Evolutionary conservation across 2,888 invertebrate species (phyloP).

Genomic region (Macrostomum cliftonense): DNA sequence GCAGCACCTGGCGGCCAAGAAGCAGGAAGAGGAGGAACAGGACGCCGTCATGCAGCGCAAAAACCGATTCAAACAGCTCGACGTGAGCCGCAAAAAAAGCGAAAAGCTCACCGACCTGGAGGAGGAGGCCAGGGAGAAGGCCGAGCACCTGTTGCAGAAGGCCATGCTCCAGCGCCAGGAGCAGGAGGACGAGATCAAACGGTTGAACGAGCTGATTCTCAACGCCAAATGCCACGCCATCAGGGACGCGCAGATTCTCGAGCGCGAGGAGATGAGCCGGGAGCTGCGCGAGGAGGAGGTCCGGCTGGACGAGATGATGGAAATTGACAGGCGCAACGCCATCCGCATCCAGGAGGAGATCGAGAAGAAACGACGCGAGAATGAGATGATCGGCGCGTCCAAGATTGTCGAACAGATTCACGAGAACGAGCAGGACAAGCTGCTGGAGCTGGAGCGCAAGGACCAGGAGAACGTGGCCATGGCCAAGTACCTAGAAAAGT

Average conservation of each 20-base stretch:
- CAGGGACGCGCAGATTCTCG: constrained; percentile 35
- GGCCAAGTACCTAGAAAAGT: constrained; percentile 33
- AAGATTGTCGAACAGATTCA: constrained; percentile 35
- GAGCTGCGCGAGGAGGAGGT: constrained; percentile 33
- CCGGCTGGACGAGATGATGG: constrained; percentile 36
- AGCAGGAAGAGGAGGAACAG: constrained; percentile 21
- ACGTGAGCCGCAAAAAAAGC: constrained; percentile 28
- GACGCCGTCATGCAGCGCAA: constrained; percentile 26
- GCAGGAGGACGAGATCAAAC: constrained; percentile 38
- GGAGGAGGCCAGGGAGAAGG: constrained; percentile 32
- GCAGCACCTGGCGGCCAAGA: constrained; percentile 17
- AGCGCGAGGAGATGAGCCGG: constrained; percentile 28
- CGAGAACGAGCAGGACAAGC: constrained; percentile 29
- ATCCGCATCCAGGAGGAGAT: constrained; percentile 35
- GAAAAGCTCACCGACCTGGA: constrained; percentile 33
- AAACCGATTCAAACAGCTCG: constrained; percentile 28
- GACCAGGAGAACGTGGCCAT: constrained; percentile 36
- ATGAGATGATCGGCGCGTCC: constrained; percentile 26
- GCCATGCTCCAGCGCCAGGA: constrained; percentile 35
- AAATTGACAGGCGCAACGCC: constrained; percentile 32
- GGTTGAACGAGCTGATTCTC: constrained; percentile 35
- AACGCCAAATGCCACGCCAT: constrained; percentile 38
- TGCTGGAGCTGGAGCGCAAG: constrained; percentile 33
- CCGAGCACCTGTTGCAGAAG: constrained; percentile 29
- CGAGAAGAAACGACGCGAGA: constrained; percentile 28